Base-by-base conservation (phyloP, 2,888 invertebrate genomes). In the Chelonus formosanus region DNA sequence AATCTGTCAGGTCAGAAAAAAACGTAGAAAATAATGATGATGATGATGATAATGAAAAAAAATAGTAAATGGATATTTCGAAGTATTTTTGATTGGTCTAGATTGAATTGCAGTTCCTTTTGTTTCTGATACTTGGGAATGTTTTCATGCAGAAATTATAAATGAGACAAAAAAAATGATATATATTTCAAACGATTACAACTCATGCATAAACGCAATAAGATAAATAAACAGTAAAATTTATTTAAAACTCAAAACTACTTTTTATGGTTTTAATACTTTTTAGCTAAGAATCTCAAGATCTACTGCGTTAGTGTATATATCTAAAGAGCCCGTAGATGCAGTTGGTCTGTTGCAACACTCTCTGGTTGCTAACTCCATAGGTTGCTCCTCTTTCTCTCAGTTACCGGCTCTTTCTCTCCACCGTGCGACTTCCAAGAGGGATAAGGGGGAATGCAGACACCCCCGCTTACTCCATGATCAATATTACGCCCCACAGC, bases 401-500 rank as follows among this genome's bases (percentile, higher is more conserved):
- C 56, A 20, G 44, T 52, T 44, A 31, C 56, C 32, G 20, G 32
- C 57, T 52, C 52, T 58, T 32, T 59, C 55, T 64, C 34, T 68
- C 50, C 61, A 56, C 59, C 7, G 56, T 62, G 43, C 62, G 62
- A 52, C 50, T 63, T n/a, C 65, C 65, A 65, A 67, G 54, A 53
- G 36, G 68, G 67, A 73, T 71, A 70, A 70, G 75, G 74, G 75
- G 74, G 78, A 74, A 77, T 74, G 82, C 82, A 82, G 82, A 83
- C 83, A 81, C 77, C 76, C 80, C 63, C 59, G 67, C 78, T 76
- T 69, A 76, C 75, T 76, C 79, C 80, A 81, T 82, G 80, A 83
- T 83, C 83, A 83, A 83, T 83, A 83, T 83, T 83, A 79, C 80
- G 81, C 78, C 77, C 79, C 76, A 75, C 76, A 79, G 78, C 77